phyloP scores from a whole-genome alignment of 2,113 vertebrate species.

The Loxodonta africana region DNA sequence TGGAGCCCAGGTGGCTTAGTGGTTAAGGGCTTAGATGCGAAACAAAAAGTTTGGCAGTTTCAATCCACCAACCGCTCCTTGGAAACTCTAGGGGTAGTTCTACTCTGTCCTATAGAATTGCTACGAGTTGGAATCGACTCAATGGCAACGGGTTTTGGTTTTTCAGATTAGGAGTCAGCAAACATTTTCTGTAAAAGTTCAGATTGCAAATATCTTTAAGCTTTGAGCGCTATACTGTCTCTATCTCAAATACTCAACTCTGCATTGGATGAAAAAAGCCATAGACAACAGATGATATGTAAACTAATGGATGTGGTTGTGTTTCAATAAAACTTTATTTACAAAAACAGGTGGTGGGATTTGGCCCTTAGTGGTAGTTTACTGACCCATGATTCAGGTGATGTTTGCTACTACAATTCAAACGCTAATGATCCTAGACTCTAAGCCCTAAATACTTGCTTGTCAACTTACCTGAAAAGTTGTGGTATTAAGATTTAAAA shows the following conservation, averaged over 20 bases:
- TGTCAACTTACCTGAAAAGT: background rate
- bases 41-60: too few species aligned
- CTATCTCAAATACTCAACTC: background rate
- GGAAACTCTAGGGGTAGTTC: too few species aligned
- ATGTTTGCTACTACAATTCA: background rate
- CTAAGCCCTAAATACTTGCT: background rate
- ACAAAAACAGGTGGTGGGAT: background rate
- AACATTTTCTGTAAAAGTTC: background rate
- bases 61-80: too few species aligned
- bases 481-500: background rate
- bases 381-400: background rate
- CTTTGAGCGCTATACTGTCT: background rate
- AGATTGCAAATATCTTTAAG: background rate
- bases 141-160: too few species aligned
- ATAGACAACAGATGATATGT: background rate
- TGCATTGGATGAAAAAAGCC: background rate
- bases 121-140: too few species aligned
- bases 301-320: background rate
- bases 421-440: background rate
- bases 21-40: too few species aligned
- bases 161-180: background rate
- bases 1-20: too few species aligned
- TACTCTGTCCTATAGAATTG: too few species aligned
- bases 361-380: background rate
- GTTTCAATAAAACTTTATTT: constrained; percentile 45